Evolutionary conservation across 1,140 invertebrate species (phyloP).

Genomic region (Brachionus asplanchnoidis): DNA sequence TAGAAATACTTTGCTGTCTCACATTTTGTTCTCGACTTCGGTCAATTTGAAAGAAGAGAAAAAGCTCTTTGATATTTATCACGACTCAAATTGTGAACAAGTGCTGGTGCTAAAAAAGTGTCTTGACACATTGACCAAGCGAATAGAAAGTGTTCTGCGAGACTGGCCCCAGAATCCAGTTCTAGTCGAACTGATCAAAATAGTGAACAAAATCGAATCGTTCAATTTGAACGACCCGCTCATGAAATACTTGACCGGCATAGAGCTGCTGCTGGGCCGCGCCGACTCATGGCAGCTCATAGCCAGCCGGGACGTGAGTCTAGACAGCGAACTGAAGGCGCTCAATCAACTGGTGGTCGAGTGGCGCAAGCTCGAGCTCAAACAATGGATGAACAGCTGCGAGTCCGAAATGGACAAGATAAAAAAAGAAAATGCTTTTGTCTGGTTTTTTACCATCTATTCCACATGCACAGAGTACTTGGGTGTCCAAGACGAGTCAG

Average conservation of each 20-base stretch:
- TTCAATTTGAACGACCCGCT: conserved; percentile 75
- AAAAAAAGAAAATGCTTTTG: not conserved
- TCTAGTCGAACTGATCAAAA: conserved; percentile 56
- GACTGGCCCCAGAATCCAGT: conserved; percentile 83
- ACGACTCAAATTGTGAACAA: conserved; percentile 73
- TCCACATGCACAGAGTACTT: not conserved
- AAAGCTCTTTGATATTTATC: conserved; percentile 71
- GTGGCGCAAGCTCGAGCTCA: conserved; percentile 86
- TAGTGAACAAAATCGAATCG: conserved; percentile 70
- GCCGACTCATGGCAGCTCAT: conserved; percentile 82
- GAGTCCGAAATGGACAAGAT: not conserved
- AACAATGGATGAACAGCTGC: conserved; percentile 46
- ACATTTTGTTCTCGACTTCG: not conserved
- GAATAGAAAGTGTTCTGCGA: conserved; percentile 66
- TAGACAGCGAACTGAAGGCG: conserved; percentile 66
- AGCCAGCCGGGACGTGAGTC: conserved; percentile 76
- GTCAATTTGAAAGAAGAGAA: not conserved
- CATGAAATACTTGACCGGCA: conserved; percentile 78
- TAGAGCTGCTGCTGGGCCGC: conserved; percentile 79
- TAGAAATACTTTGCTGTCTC: not conserved
- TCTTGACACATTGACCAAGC: conserved; percentile 63
- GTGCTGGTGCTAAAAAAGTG: conserved; percentile 68
- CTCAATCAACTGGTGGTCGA: conserved; percentile 75
- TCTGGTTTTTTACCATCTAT: conserved; percentile 12
- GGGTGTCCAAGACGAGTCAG: not conserved